These are phyloP conservation scores for Parnassius apollo DNA, from an alignment of 2,888 invertebrate genomes.

Conservation along the genomic window DNA sequence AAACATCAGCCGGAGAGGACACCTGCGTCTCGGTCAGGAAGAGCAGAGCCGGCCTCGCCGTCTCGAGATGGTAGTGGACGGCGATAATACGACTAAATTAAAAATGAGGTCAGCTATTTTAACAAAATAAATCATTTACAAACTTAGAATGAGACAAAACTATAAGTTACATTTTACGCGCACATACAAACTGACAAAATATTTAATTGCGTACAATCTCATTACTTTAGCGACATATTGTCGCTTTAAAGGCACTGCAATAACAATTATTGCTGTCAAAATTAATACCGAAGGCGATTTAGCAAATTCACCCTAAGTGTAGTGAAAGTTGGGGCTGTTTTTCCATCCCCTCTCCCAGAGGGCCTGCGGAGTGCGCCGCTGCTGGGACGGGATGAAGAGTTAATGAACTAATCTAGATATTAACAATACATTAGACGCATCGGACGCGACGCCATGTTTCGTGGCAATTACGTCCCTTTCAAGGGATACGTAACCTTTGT, in stretches of 20 bases:
- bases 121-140: too few species aligned
- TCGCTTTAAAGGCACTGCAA: conserved; percentile 33
- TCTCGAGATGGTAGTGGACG: too few species aligned
- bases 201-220: conserved; percentile 22
- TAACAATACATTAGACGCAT: conserved; percentile 79
- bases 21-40: too few species aligned
- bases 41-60: too few species aligned
- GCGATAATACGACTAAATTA: too few species aligned
- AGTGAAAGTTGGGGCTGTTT: conserved; percentile 53
- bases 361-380: conserved; percentile 36
- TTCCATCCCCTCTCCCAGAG: conserved; percentile 43
- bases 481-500: conserved; percentile 35
- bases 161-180: background rate
- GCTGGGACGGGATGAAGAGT: conserved; percentile 63
- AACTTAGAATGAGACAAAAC: background rate
- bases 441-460: conserved; percentile 60
- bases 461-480: conserved; percentile 42
- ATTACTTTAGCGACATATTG: conserved; percentile 38
- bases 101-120: too few species aligned
- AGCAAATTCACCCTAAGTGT: conserved; percentile 59
- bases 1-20: too few species aligned
- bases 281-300: conserved; percentile 69
- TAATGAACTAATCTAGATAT: conserved; percentile 81
- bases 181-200: conserved; percentile 29
- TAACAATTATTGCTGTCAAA: conserved; percentile 64